Base-by-base conservation (phyloP, 2,888 invertebrate species). In the Gymnoscelis rufifasciata region DNA sequence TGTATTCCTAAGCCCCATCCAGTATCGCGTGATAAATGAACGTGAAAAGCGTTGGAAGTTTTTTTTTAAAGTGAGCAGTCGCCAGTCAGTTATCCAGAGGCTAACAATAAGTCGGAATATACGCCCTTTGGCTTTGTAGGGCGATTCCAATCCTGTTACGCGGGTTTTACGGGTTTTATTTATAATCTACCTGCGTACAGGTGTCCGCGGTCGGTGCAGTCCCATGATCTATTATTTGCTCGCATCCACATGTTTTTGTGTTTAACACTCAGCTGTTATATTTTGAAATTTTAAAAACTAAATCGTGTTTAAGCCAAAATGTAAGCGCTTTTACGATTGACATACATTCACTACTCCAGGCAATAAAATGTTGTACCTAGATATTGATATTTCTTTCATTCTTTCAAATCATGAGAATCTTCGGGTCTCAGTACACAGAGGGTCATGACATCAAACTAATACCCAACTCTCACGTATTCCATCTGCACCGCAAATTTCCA, bases 171-270 rank as follows among this genome's bases (percentile, higher is more conserved):
- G 55, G 59, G 56, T 57, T 68, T 64, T 70, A 68, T 71, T 68
- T 67, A 62, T 68, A 64, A 58, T 48, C 53, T 72, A 72, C 68
- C 69, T 69, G 56, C 56, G 54, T 51, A 64, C 74, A 74, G 74
- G 74, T 74, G 74, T 64, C 60, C 55, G 51, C 54, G 67, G 66
- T 63, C 61, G 62, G 43, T 59, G 53, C 56, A 62, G 62, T 64
- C 64, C 64, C 61, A 57, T 29, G 36, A 30, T 38, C 46, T 28
- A 44, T 40, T 47, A 43, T 42, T 48, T 44, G 35, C 30, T 51
- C 24, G 37, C 37, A 26, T 43, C 47, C 47, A 45, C 37, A 31
- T 48, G 31, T 43, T 48, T 48, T 48, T 52, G n/a, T 10, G 19
- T 23, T 42, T 26, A 29, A 38, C 28, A 15, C 24, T 38, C 19